phyloP scores from a whole-genome alignment of 2,113 vertebrate genomes.

The Pedetes capensis region DNA sequence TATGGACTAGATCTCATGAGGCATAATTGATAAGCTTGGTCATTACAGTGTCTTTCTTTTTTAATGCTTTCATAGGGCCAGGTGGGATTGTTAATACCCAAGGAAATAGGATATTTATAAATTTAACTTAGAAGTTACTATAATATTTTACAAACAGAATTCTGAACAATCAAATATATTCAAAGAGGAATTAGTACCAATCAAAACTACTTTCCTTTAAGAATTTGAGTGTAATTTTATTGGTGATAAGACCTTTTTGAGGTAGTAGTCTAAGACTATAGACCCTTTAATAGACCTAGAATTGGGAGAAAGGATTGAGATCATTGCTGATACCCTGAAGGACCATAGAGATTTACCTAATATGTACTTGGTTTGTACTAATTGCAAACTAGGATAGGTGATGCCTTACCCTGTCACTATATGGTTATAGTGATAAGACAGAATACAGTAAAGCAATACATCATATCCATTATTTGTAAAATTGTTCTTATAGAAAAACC shows the following conservation, averaged over 20 bases:
- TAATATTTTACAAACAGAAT: constrained; percentile 38
- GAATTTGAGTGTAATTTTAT: not conserved
- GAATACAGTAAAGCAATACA: not conserved
- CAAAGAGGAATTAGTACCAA: not conserved
- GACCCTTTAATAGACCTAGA: not conserved
- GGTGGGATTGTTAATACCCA: not conserved
- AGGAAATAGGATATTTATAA: not conserved
- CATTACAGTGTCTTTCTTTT: not conserved
- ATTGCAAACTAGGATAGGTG: not conserved
- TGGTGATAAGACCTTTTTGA: not conserved
- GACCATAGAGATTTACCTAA: not conserved
- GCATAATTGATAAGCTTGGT: not conserved
- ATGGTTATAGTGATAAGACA: not conserved
- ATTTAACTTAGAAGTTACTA: not conserved
- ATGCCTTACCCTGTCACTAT: not conserved
- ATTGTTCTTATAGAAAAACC: not conserved
- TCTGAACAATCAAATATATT: constrained; percentile 5
- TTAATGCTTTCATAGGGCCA: not conserved
- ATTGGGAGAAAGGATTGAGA: not conserved
- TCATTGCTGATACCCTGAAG: not conserved
- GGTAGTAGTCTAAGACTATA: not conserved
- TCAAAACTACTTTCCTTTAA: not conserved
- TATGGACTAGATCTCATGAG: not conserved
- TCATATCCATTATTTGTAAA: not conserved
- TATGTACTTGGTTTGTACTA: not conserved